phyloP scores from a whole-genome alignment of 2,888 invertebrate species.

The Orgyia antiqua region DNA sequence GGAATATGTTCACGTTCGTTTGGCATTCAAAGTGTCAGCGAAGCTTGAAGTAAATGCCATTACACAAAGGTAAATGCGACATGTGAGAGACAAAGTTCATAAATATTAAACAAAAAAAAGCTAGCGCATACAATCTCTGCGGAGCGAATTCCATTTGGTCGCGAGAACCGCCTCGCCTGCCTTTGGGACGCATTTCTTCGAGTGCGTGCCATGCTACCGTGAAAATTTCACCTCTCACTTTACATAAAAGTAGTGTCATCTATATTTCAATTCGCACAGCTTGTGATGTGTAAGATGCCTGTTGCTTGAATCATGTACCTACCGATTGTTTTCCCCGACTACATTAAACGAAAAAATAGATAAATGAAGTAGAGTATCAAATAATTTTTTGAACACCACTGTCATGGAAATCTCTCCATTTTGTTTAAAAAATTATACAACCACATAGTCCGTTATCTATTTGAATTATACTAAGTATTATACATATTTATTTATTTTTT shows the following conservation, averaged over 20 bases:
- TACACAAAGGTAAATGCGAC: conserved; percentile 59
- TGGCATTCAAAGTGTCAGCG: conserved; percentile 52
- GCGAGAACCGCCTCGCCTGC: conserved; percentile 40
- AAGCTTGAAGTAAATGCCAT: conserved; percentile 58
- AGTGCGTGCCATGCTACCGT: conserved; percentile 52
- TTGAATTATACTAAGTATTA: too few relatives aligned
- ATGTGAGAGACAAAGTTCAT: conserved; percentile 58
- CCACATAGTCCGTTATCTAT: too few relatives aligned
- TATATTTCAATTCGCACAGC: conserved; percentile 56
- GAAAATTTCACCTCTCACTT: conserved; percentile 61
- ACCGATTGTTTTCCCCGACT: conserved; percentile 55
- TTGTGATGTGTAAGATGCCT: conserved; percentile 57
- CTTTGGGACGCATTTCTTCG: conserved; percentile 53
- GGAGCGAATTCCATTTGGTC: conserved; percentile 59
- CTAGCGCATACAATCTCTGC: conserved; percentile 64
- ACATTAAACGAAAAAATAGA: too few relatives aligned
- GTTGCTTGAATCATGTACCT: conserved; percentile 67
- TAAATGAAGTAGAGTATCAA: too few relatives aligned
- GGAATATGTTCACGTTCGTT: conserved; percentile 46
- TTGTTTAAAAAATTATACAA: too few relatives aligned
- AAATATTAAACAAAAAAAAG: conserved; percentile 71
- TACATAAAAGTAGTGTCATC: conserved; percentile 63
- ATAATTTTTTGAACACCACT: too few relatives aligned
- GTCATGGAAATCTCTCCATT: too few relatives aligned
- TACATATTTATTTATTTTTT: too few relatives aligned